These are phyloP conservation scores for Rhyacophila evoluta DNA, from an alignment of 2,888 invertebrate species.

Conservation along the genomic window DNA sequence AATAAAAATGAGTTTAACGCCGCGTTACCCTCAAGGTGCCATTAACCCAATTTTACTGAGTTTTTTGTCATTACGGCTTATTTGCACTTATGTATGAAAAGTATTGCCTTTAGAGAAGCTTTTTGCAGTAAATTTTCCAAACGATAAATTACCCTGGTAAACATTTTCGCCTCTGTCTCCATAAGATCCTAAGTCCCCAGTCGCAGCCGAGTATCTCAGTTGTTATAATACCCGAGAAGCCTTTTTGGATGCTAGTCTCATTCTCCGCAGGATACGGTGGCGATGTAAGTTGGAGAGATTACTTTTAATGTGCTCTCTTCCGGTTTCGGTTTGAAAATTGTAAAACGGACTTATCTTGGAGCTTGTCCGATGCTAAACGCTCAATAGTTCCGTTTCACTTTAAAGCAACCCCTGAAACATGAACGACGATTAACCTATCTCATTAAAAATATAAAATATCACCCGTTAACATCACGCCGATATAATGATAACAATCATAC, in stretches of 20 bases:
- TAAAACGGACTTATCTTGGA: conserved; percentile 21
- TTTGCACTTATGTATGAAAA: conserved; percentile 3
- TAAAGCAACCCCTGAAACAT: neutral
- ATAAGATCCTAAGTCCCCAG: neutral
- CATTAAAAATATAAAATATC: too few species aligned
- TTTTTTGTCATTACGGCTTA: conserved; percentile 17
- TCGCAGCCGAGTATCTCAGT: neutral
- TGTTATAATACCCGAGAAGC: neutral
- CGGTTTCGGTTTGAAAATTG: conserved; percentile 14
- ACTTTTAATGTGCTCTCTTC: conserved; percentile 35
- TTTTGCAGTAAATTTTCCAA: conserved; percentile 9
- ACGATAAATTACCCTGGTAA: conserved; percentile 8
- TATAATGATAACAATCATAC: too few species aligned
- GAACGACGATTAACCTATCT: neutral
- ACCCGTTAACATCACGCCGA: too few species aligned
- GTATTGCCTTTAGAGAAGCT: neutral
- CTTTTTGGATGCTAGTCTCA: neutral
- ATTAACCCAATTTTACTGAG: conserved; percentile 2
- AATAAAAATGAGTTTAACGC: neutral
- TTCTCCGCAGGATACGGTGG: neutral
- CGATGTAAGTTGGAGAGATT: conserved; percentile 38
- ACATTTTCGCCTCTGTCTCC: neutral
- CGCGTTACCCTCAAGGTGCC: neutral
- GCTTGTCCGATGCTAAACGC: neutral
- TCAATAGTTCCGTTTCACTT: neutral